Base-by-base conservation (phyloP, 2,113 vertebrate species). In the Pelvicachromis taeniatus region DNA sequence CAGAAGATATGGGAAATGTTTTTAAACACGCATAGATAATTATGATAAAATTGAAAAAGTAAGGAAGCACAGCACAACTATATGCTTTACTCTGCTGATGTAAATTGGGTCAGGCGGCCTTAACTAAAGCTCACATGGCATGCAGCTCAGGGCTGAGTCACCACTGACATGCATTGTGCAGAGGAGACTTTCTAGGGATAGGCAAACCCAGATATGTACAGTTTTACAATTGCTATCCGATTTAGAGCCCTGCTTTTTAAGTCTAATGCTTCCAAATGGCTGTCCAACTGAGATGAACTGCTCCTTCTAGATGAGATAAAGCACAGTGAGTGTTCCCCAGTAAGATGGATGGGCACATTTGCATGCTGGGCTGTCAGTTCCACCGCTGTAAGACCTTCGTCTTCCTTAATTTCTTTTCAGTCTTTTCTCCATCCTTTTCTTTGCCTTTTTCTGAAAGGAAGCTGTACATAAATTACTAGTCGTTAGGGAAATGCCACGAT, bases 291-390 rank as follows among this genome's bases (percentile, higher is more conserved):
- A 94, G 92, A 94, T 91, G 73, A 91, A 93, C 88, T 84, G 90
- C 92, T 89, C 85, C 84, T 84, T 85, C 83, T 82, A 61, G 88
- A 89, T 81, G 90, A 93, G 88, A 89, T 93, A 86, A 91, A 89
- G 87, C 89, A 82, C 88, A 86, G 75, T 91, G 82, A 59, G 83
- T 93, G 90, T 88, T 93, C 78, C 55, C 78, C 61, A 42, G 68
- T 75, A 93, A 92, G 91, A 95, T 90, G 53, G 90, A 94, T 93
- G 87, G 77, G 11, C 80, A 91, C 91, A 94, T 94, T 93, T 93
- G 82, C 93, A 93, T 93, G 85, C 84, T 53, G 19, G 68, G 77
- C 91, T 91, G 87, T 93, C 91, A 87, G 53, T 91, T 91, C 86
- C 73, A 48, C 78, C 21, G 16, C 80, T 82, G 59, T 86, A 68